phyloP scores from a whole-genome alignment of 2,113 vertebrate genomes.

The Fregata magnificens region DNA sequence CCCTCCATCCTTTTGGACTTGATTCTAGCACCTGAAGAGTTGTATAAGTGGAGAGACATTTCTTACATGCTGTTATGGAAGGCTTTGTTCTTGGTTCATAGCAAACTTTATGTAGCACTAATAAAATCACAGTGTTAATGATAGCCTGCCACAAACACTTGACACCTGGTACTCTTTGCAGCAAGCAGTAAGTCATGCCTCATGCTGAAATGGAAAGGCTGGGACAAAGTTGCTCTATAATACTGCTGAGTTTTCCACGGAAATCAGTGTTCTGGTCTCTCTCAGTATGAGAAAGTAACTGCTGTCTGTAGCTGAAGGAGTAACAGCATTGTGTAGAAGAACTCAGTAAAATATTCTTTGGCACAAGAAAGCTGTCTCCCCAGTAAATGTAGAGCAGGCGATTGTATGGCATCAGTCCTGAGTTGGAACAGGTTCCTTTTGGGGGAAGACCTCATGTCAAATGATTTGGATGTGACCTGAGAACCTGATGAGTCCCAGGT shows the following conservation, averaged over 20 bases:
- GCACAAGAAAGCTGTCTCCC: not conserved
- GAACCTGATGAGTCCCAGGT: not conserved
- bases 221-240: not conserved
- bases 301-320: not conserved
- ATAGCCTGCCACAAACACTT: not conserved
- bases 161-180: not conserved
- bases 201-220: not conserved
- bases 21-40: not conserved
- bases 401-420: not conserved
- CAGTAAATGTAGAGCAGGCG: fast-evolving
- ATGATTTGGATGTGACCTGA: not conserved
- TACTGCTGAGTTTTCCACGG: not conserved
- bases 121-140: not conserved
- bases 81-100: not conserved
- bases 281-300: not conserved
- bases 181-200: not conserved
- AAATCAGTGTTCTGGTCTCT: not conserved
- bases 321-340: not conserved
- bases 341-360: not conserved
- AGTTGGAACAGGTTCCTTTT: not conserved
- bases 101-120: not conserved
- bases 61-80: not conserved
- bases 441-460: not conserved
- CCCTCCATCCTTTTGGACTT: not conserved
- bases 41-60: not conserved